Base-by-base conservation (phyloP, 92 coral and sea anemone genomes). In the Pocillopora grandis region DNA sequence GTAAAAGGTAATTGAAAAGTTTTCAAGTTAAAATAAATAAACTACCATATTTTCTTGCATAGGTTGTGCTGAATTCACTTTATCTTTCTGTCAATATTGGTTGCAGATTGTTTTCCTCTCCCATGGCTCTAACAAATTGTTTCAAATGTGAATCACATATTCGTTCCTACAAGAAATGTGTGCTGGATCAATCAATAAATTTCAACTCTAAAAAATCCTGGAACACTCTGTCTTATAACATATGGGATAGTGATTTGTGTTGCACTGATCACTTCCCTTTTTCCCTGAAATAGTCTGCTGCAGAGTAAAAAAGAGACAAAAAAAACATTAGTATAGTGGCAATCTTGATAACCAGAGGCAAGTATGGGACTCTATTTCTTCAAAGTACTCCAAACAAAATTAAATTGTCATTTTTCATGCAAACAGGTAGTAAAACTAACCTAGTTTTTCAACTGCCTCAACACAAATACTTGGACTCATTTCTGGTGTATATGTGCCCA, bases 401-500 rank as follows among this genome's bases (percentile, higher is more conserved):
- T 3, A 56, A 62, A n/a, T 19, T 49, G 20, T 37, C 12, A n/a
- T 56, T 52, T 35, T n/a, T 52, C 12, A 77, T 9, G 13, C 16
- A 35, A 42, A 42, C 5, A 42, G 19, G 1, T 23, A 80, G 27
- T 23, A 10, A 37, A 82, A 79, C 93, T 88, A 58, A 94, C 99
- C 99, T 36, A 96, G 90, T 78, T 94, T 96, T 64, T 96, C 99
- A 12, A 94, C 86, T 62, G 99, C 96, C 70, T 96, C 99, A 48
- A 96, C 99, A 83, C 97, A 96, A 33, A 96, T 92, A 81, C 99
- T 96, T 71, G 99, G 97, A 64, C 98, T 92, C 99, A 96, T 96
- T 27, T 96, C 99, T 62, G 90, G 80, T 5, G 98, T 83, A 61
- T 94, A 94, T 19, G 91, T 85, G 17, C 90, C 98, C 69, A 94